A percentile compares a stretch with the other conserved stretches of the same genome.
These are phyloP conservation scores for Poeciliopsis occidentalis DNA, from an alignment of 2,113 vertebrate species.

Conservation along the genomic window DNA sequence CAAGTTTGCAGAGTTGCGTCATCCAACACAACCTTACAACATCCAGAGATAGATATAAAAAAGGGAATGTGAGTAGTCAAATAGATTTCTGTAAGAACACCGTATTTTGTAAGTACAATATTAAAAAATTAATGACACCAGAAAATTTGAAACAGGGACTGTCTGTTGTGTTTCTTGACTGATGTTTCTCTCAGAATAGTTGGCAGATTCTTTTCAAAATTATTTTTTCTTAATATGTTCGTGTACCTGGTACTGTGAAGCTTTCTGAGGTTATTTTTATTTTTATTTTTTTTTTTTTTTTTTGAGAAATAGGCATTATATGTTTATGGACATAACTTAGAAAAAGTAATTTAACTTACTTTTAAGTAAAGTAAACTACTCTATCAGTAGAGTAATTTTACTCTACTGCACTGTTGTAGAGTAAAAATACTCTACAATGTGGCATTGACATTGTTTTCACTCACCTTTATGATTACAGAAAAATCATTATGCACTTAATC, in stretches of 20 bases:
- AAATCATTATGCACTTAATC: not conserved
- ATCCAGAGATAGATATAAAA: not conserved
- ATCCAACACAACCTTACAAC: too few relatives aligned
- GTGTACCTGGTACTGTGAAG: not conserved
- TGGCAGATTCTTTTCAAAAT: too few relatives aligned
- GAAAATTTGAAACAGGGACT: too few relatives aligned
- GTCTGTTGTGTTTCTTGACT: too few relatives aligned
- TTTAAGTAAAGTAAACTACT: too few relatives aligned
- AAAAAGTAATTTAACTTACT: not conserved
- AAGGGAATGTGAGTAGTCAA: not conserved
- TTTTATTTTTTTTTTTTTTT: too few relatives aligned
- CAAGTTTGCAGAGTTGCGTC: too few relatives aligned
- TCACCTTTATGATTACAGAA: not conserved
- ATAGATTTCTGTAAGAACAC: not conserved
- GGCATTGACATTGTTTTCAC: not conserved
- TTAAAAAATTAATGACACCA: not conserved
- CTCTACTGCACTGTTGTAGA: not conserved
- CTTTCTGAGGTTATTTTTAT: not conserved
- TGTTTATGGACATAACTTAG: not conserved
- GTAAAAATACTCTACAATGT: not conserved
- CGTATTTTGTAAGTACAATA: not conserved
- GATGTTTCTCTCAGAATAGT: too few relatives aligned
- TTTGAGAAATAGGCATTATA: not conserved
- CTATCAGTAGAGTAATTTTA: too few relatives aligned
- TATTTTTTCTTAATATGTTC: not conserved